Conservation (phyloP, 1,140 invertebrate species). For the Hycleus cichorii region DNA sequence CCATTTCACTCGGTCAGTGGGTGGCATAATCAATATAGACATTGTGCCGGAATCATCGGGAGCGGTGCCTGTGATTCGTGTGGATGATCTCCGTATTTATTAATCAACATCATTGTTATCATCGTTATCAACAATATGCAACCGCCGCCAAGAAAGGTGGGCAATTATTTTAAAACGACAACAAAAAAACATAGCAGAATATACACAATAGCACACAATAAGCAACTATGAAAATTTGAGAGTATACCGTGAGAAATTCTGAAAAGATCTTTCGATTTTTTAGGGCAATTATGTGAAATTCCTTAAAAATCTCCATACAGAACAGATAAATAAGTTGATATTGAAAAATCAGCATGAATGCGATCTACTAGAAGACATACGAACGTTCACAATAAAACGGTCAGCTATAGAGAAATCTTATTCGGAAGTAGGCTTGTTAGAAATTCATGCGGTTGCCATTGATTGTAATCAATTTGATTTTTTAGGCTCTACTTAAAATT, state of each 20-base stretch:
- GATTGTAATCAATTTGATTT: conserved; percentile 33
- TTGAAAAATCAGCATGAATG: conserved; percentile 94
- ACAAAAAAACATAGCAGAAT: conserved; percentile 3
- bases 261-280: conserved; percentile 32
- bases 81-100: conserved; percentile 32
- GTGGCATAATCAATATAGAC: conserved; percentile 25
- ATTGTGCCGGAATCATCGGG: conserved; percentile 16
- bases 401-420: conserved; percentile 92
- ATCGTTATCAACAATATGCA: conserved; percentile 48
- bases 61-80: conserved; percentile 22
- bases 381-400: conserved; percentile 85
- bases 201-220: background rate
- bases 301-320: conserved; percentile 84
- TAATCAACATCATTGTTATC: background rate
- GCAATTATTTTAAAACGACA: conserved; percentile 6
- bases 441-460: background rate
- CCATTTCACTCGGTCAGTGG: conserved; percentile 18
- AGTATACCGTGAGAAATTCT: background rate
- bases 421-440: conserved; percentile 63
- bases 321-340: conserved; percentile 86
- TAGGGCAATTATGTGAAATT: conserved; percentile 85
- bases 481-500: conserved; percentile 78
- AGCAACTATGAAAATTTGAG: background rate
- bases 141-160: conserved; percentile 69
- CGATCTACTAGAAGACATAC: conserved; percentile 88